phyloP scores from a whole-genome alignment of 2,797 vertebrate genomes.

The Sebastes glaucus region DNA sequence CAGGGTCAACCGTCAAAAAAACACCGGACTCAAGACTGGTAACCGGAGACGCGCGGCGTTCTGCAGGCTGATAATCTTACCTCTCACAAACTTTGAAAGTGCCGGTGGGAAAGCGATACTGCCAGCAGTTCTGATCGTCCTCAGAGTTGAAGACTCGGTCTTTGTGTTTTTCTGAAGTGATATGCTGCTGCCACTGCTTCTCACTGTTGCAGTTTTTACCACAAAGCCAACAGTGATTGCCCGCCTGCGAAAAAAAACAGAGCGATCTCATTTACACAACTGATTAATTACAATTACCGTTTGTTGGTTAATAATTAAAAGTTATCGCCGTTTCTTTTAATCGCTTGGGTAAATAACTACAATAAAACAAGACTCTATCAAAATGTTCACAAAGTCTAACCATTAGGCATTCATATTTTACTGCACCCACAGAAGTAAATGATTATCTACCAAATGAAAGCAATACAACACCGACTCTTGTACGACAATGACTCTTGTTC shows the following conservation, averaged over 20 bases:
- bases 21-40: neutral
- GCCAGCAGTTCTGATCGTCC: slow-evolving; percentile 98
- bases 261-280: neutral
- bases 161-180: slow-evolving; percentile 98
- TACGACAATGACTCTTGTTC: neutral
- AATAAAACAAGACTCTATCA: neutral
- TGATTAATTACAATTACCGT: neutral
- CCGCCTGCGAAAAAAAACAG: slow-evolving; percentile 79
- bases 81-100: slow-evolving; percentile 94
- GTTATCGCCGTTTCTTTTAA: neutral
- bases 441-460: neutral
- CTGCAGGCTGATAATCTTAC: slow-evolving; percentile 70
- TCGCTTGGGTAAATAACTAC: neutral
- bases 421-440: neutral
- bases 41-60: rapidly evolving
- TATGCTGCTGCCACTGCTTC: slow-evolving; percentile 99
- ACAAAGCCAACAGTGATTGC: slow-evolving; percentile 99
- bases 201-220: slow-evolving; percentile 99
- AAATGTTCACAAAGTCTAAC: neutral
- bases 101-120: slow-evolving; percentile 97
- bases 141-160: slow-evolving; percentile 97
- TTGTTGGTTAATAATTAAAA: neutral
- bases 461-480: neutral
- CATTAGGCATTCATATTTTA: neutral
- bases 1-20: slow-evolving; percentile 8